Evolutionary conservation across 1,140 invertebrate genomes (phyloP).

Genomic region (Sinonovacula constricta): DNA sequence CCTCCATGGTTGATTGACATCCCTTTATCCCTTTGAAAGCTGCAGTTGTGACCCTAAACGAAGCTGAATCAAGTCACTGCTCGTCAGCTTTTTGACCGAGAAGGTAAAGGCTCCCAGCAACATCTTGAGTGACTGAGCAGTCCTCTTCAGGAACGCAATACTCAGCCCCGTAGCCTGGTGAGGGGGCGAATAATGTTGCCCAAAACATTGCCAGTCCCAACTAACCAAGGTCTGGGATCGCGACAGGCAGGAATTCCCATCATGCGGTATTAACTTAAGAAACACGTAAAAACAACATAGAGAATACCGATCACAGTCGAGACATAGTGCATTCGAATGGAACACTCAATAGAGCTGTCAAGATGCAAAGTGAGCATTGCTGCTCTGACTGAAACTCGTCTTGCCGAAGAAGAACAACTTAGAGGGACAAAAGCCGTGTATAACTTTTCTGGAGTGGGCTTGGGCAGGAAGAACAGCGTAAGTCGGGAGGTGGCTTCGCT

Average conservation of each 20-base stretch:
- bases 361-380: neutral
- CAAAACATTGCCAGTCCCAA: neutral
- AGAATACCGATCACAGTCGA: neutral
- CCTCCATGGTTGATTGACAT: no score
- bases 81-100: conserved; percentile 31
- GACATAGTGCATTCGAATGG: no score
- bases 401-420: neutral
- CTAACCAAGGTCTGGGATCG: neutral
- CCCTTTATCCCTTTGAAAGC: no score
- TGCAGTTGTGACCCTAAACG: conserved; percentile 28
- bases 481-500: neutral
- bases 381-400: neutral
- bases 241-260: neutral
- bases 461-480: neutral
- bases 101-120: conserved; percentile 5
- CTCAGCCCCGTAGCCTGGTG: neutral
- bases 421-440: neutral
- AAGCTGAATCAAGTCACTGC: conserved; percentile 16
- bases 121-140: neutral
- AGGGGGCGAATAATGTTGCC: neutral
- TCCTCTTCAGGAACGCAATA: neutral
- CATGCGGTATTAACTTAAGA: neutral
- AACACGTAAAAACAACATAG: neutral
- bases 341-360: neutral
- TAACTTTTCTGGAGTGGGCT: neutral